Evolutionary conservation across 1,140 invertebrate genomes (phyloP).

Genomic region (Prorops nasuta): DNA sequence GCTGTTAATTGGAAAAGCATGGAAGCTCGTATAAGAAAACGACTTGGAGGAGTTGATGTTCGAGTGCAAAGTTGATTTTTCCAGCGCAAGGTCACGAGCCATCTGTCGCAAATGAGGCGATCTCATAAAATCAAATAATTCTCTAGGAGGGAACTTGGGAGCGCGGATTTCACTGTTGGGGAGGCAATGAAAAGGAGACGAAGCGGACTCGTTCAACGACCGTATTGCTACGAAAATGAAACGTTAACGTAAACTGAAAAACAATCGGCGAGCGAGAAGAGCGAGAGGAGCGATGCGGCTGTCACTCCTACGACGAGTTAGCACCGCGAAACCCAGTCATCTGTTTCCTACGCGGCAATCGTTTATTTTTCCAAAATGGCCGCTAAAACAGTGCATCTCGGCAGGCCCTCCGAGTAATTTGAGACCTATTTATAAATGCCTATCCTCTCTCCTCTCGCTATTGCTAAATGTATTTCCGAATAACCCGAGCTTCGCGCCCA

Average conservation of each 20-base stretch:
- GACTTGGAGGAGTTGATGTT: too few relatives aligned
- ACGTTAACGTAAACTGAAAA: constrained; percentile 52
- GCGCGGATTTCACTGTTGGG: constrained; percentile 41
- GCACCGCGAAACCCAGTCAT: constrained; percentile 42
- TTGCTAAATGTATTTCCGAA: too few relatives aligned
- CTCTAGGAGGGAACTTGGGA: constrained; percentile 29
- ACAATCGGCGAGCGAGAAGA: constrained; percentile 46
- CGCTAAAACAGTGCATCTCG: constrained; percentile 45
- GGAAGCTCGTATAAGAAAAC: too few relatives aligned
- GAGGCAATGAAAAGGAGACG: constrained; percentile 12
- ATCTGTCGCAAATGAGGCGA: constrained; percentile 6
- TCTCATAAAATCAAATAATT: constrained; percentile 50
- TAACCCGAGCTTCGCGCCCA: too few relatives aligned
- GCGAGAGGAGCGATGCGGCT: constrained; percentile 44
- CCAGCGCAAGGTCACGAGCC: too few relatives aligned
- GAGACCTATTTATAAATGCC: constrained; percentile 51
- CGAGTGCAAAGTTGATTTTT: too few relatives aligned
- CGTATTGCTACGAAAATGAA: constrained; percentile 47
- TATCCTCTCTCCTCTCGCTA: too few relatives aligned
- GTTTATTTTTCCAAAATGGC: constrained; percentile 54
- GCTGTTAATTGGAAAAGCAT: too few relatives aligned
- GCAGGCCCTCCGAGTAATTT: constrained; percentile 45
- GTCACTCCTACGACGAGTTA: constrained; percentile 47
- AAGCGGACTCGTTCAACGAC: constrained; percentile 45
- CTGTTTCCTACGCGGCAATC: constrained; percentile 42